Conservation (phyloP, 2,797 vertebrate species). For the Darevskia nairensis region DNA sequence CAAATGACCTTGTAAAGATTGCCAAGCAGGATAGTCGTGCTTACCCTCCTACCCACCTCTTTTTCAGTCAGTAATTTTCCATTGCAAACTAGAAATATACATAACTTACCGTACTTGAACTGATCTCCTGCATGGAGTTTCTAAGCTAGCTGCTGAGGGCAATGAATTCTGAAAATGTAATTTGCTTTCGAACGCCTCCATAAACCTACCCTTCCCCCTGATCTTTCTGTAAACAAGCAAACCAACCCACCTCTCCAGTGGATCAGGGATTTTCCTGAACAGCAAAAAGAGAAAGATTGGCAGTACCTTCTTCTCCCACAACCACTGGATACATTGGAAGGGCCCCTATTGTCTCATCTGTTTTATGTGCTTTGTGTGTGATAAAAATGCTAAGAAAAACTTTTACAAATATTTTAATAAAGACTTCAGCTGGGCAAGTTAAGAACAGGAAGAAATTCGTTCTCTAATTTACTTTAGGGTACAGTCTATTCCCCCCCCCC, state of each 20-base stretch:
- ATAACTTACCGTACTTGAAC: not conserved
- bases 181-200: not conserved
- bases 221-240: too few relatives aligned
- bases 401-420: slow-evolving; percentile 43
- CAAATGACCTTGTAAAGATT: not conserved
- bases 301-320: too few relatives aligned
- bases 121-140: not conserved
- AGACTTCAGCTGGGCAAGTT: slow-evolving; percentile 25
- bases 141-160: not conserved
- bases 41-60: not conserved
- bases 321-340: not conserved
- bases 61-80: not conserved
- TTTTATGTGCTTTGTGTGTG: not conserved
- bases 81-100: not conserved
- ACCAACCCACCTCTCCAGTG: too few relatives aligned
- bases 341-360: not conserved
- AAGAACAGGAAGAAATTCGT: slow-evolving; percentile 37
- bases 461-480: not conserved
- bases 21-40: not conserved
- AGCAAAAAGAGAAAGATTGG: too few relatives aligned
- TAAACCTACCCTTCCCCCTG: not conserved
- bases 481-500: not conserved
- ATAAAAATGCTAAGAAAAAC: not conserved
- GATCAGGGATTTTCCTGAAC: too few relatives aligned
- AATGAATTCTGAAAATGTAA: slow-evolving; percentile 8